These are phyloP conservation scores for Hyphantria cunea DNA, from an alignment of 1,140 invertebrate species.

Conservation along the genomic window DNA sequence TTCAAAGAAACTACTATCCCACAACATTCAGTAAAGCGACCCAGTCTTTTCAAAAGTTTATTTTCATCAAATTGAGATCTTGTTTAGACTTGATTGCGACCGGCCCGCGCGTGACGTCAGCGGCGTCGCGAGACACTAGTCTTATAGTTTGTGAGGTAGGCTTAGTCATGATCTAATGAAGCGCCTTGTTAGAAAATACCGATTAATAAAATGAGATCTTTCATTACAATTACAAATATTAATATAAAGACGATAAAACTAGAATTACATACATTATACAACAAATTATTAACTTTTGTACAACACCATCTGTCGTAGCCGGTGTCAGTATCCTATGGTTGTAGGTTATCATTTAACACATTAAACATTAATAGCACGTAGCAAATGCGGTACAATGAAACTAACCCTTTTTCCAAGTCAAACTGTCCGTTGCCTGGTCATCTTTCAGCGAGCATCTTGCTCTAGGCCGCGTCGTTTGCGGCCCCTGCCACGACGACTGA, in stretches of 20 bases:
- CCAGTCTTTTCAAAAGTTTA: slow-evolving; percentile 81
- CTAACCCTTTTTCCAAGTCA: slow-evolving; percentile 40
- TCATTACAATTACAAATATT: slow-evolving; percentile 81
- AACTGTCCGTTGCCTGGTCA: slow-evolving; percentile 18
- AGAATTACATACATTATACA: slow-evolving; percentile 80
- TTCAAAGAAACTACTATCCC: slow-evolving; percentile 79
- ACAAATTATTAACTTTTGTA: slow-evolving; percentile 77
- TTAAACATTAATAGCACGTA: slow-evolving; percentile 64
- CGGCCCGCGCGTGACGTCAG: slow-evolving; percentile 40
- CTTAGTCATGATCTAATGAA: slow-evolving; percentile 81
- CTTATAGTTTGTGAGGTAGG: slow-evolving; percentile 80
- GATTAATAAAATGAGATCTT: slow-evolving; percentile 82
- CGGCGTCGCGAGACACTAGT: slow-evolving; percentile 47
- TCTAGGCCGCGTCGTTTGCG: background rate
- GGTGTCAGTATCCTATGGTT: slow-evolving; percentile 52
- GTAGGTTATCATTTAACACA: slow-evolving; percentile 55
- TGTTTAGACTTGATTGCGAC: slow-evolving; percentile 76
- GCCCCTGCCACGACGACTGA: background rate
- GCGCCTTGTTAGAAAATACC: slow-evolving; percentile 82
- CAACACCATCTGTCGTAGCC: slow-evolving; percentile 56
- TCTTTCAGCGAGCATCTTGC: too few species aligned
- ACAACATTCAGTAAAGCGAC: slow-evolving; percentile 82
- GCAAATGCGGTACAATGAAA: slow-evolving; percentile 76
- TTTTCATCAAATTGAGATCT: slow-evolving; percentile 82
- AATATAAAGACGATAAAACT: slow-evolving; percentile 79